These are phyloP conservation scores for Drosophila tani DNA, from an alignment of 1,140 invertebrate species.

Conservation along the genomic window DNA sequence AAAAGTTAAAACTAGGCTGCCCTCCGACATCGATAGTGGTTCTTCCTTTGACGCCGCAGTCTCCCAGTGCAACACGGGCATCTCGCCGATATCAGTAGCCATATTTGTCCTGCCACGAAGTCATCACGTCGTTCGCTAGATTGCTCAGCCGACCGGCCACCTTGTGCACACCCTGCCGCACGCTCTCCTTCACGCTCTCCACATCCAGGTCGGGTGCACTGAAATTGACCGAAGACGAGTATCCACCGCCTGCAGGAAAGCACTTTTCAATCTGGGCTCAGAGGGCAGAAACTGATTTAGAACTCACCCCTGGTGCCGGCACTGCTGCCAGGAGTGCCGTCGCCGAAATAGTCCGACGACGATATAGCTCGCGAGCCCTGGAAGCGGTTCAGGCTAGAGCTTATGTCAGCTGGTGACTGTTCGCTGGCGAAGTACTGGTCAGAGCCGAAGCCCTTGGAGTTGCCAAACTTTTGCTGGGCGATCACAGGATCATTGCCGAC, in stretches of 20 bases:
- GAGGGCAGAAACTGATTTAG: no score
- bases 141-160: slow-evolving; percentile 97
- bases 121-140: slow-evolving; percentile 97
- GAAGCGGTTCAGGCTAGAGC: slow-evolving; percentile 87
- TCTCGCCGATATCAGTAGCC: slow-evolving; percentile 86
- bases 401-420: slow-evolving; percentile 76
- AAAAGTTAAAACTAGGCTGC: slow-evolving; percentile 51
- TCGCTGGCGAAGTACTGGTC: slow-evolving; percentile 96
- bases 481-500: slow-evolving; percentile 84
- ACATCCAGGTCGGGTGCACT: slow-evolving; percentile 87
- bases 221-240: slow-evolving; percentile 75
- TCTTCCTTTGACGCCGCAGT: slow-evolving; percentile 1
- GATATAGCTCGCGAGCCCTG: slow-evolving; percentile 97
- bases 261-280: neutral
- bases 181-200: slow-evolving; percentile 98
- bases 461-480: slow-evolving; percentile 97
- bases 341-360: slow-evolving; percentile 97
- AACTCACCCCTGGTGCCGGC: slow-evolving; percentile 47
- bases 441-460: slow-evolving; percentile 98
- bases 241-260: slow-evolving; percentile 43
- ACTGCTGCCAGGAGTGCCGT: slow-evolving; percentile 79
- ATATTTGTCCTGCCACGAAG: slow-evolving; percentile 93
- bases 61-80: neutral
- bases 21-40: neutral
- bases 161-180: slow-evolving; percentile 97